These are phyloP conservation scores for Taurulus bubalis DNA, from an alignment of 2,113 vertebrate species.

Conservation along the genomic window DNA sequence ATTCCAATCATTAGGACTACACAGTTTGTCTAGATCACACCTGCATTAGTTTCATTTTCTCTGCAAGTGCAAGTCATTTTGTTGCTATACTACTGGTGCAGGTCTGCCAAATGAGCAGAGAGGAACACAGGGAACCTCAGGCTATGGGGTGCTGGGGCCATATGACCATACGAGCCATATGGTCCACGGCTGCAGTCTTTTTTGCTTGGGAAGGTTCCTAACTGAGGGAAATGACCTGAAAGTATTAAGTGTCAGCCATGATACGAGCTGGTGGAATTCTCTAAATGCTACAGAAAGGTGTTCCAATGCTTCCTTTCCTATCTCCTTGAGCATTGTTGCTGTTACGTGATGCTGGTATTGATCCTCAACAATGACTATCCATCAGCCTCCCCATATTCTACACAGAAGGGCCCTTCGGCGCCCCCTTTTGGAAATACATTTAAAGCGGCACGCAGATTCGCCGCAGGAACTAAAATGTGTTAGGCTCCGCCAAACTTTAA, in stretches of 20 bases:
- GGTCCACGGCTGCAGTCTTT: not conserved
- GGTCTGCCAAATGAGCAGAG: conserved; percentile 8
- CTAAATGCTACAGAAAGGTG: not conserved
- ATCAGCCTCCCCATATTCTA: not conserved
- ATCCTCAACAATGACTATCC: not conserved
- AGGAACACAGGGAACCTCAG: not conserved
- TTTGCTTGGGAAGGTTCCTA: not conserved
- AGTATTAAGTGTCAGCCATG: not conserved
- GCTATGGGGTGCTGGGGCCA: not conserved
- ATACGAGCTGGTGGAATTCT: not conserved
- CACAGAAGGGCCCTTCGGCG: too few relatives aligned
- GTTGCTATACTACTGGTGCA: not conserved
- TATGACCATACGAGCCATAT: not conserved
- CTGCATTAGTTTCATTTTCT: conserved; percentile 15
- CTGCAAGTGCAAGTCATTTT: conserved; percentile 1
- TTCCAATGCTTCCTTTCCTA: not conserved
- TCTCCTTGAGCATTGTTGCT: not conserved
- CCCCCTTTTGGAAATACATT: too few relatives aligned
- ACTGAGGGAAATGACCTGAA: not conserved
- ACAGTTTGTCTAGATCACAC: conserved; percentile 41
- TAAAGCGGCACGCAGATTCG: not conserved
- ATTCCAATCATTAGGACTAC: conserved; percentile 35
- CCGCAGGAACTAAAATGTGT: not conserved
- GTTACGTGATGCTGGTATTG: not conserved
- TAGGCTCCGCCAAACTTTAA: too few relatives aligned